Evolutionary conservation across 2,113 vertebrate species (phyloP).

Genomic region (Trichechus manatus): DNA sequence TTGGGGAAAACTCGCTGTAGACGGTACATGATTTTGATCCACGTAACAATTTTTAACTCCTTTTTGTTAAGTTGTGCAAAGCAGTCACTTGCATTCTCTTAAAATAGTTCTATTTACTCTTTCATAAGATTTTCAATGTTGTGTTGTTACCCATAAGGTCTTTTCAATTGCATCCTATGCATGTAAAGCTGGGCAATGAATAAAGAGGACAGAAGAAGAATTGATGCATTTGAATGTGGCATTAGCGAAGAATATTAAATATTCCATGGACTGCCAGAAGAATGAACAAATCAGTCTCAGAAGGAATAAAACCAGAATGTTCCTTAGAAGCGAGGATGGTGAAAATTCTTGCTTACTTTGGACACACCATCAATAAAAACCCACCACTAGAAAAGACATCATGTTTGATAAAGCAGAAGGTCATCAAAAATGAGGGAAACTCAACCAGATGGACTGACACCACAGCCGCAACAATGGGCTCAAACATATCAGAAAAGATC

Average conservation of each 20-base stretch:
- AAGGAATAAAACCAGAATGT: neutral
- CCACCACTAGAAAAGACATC: neutral
- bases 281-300: neutral
- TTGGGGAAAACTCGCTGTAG: neutral
- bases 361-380: neutral
- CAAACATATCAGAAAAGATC: neutral
- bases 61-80: conserved; percentile 1
- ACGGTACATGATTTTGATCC: neutral
- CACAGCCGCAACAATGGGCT: neutral
- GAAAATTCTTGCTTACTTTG: neutral
- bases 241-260: neutral
- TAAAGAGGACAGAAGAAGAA: neutral
- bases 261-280: neutral
- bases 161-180: neutral
- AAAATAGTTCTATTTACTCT: neutral
- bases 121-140: neutral
- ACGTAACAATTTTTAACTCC: neutral
- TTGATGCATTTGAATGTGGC: neutral
- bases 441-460: neutral
- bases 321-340: neutral
- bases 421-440: neutral
- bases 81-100: neutral
- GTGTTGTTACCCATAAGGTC: neutral
- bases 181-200: neutral
- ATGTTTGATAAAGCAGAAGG: neutral